Base-by-base conservation (phyloP, 2,113 vertebrate species). In the Ceyx melanurus region DNA sequence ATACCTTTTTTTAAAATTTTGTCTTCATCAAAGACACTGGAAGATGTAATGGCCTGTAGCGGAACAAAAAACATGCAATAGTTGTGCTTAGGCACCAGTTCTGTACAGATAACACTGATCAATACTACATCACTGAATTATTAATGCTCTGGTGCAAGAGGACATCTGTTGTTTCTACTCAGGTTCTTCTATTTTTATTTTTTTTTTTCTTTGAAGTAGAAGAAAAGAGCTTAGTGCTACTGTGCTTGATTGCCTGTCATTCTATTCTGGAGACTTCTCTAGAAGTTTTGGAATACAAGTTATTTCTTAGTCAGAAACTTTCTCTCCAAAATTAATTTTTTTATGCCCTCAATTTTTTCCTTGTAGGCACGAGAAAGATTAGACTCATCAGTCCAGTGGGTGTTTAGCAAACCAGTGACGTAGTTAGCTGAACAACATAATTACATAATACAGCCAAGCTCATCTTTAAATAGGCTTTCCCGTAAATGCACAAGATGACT, bases 371-470 rank as follows among this genome's bases (percentile, higher is more conserved):
- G 2, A 75, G 19, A 60, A 77, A 85, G 74, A 70, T 17, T 40
- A 53, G 45, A 35, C 2, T 0, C 3, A 95, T 91, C 80, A 42
- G 87, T 88, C 89, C 90, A 93, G 66, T 43, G 71, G 73, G 26
- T 73, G 89, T 31, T 95, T 93, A 95, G 89, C 94, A 95, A 96
- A 94, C 94, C 93, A 96, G 88, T 86, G 93, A 82, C 62, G 97
- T 90, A 90, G 29, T 58, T 42, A 0, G 0, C 77, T 66, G 53
- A 86, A 43, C 72, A 91, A 91, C 89, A 93, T 95, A 93, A 96
- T 96, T 92, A 91, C 75, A 84, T 85, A 91, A 96, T 77, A 95
- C 95, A 88, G 91, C 61, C 92, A 93, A 94, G 86, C 56, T 31
- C 16, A 15, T 92, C 96, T 96, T 94, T 90, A 94, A 97, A 93